Conservation (phyloP, 2,888 invertebrate species). For the Cataglyphis livida region DNA sequence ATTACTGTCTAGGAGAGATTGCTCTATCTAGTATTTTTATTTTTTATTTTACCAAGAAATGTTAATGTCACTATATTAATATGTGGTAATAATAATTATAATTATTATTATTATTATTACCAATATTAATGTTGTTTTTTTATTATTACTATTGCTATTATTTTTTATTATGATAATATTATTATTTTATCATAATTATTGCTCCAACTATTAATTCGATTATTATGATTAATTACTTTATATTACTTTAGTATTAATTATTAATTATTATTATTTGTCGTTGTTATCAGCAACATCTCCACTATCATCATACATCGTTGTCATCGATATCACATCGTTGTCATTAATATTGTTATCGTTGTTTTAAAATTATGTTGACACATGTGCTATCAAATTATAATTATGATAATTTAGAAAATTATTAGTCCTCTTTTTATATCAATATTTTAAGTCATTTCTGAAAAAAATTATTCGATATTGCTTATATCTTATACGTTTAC, state of each 20-base stretch:
- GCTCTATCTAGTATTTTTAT: constrained; percentile 71
- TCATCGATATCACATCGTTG: constrained; percentile 45
- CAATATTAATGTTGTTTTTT: constrained; percentile 49
- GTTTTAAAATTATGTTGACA: constrained; percentile 24
- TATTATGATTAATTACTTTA: constrained; percentile 42
- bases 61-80: constrained; percentile 66
- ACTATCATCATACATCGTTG: constrained; percentile 53
- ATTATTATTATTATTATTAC: constrained; percentile 25
- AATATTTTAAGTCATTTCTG: background rate
- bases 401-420: constrained; percentile 8
- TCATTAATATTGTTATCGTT: constrained; percentile 39
- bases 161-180: constrained; percentile 66
- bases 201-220: constrained; percentile 28
- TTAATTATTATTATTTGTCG: constrained; percentile 39
- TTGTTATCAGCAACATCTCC: constrained; percentile 51
- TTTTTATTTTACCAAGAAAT: constrained; percentile 65
- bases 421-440: background rate
- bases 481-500: background rate
- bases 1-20: constrained; percentile 67
- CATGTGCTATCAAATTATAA: constrained; percentile 12
- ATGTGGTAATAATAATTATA: constrained; percentile 61
- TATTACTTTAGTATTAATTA: constrained; percentile 36
- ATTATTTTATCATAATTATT: constrained; percentile 57
- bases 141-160: constrained; percentile 43
- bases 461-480: background rate